phyloP scores from a whole-genome alignment of 2,888 invertebrate genomes.

The Torymus aiolomorphi region DNA sequence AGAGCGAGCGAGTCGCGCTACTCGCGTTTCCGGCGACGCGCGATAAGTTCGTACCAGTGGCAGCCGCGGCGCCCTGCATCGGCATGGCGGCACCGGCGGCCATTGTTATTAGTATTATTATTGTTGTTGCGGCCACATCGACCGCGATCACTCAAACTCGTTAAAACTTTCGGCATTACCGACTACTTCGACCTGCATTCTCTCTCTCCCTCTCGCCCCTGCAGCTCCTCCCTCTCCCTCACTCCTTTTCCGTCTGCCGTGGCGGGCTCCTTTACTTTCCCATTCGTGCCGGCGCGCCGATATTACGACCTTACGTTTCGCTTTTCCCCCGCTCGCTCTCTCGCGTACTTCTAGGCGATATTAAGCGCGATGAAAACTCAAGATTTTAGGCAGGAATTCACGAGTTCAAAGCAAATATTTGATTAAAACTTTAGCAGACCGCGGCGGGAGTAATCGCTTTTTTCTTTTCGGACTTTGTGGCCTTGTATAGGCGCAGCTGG shows the following conservation, averaged over 20 bases:
- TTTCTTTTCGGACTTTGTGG: conserved; percentile 19
- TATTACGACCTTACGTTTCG: conserved; percentile 48
- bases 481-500: neutral
- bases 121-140: conserved; percentile 74
- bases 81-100: conserved; percentile 24
- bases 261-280: conserved; percentile 29
- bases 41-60: conserved; percentile 70
- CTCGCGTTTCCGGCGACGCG: conserved; percentile 65
- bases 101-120: conserved; percentile 70
- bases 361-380: conserved; percentile 54
- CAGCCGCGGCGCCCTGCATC: conserved; percentile 47
- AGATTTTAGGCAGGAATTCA: conserved; percentile 45
- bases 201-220: conserved; percentile 56
- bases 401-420: conserved; percentile 57
- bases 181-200: conserved; percentile 70
- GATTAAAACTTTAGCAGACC: conserved; percentile 52
- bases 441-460: conserved; percentile 48
- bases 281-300: conserved; percentile 38
- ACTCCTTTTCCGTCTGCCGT: conserved; percentile 15
- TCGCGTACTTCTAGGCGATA: conserved; percentile 32
- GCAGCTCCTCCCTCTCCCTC: conserved; percentile 37
- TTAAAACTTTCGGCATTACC: conserved; percentile 75
- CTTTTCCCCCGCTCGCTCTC: conserved; percentile 9
- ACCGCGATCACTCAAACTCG: conserved; percentile 75
- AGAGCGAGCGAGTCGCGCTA: conserved; percentile 55